Evolutionary conservation across 2,888 invertebrate species (phyloP).

Genomic region (Meliscaeva auricollis): DNA sequence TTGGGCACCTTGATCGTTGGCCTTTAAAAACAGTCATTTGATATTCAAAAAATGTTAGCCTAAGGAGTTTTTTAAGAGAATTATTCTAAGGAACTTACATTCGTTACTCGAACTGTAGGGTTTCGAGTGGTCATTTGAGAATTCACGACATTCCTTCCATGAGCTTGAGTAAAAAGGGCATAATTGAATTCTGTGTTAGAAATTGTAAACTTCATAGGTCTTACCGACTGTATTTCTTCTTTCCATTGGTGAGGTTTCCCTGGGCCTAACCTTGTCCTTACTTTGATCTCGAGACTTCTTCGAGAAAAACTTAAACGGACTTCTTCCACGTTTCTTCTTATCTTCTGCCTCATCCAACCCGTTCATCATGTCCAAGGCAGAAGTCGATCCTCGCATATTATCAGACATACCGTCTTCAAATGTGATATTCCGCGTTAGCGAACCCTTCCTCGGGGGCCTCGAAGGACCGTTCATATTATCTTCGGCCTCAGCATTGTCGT

Average conservation of each 20-base stretch:
- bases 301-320: constrained; percentile 96
- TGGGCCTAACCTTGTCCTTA: constrained; percentile 86
- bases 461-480: constrained; percentile 87
- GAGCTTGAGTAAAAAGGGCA: constrained; percentile 80
- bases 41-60: no score
- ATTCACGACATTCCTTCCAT: constrained; percentile 84
- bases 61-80: neutral
- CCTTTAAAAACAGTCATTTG: constrained; percentile 81
- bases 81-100: constrained; percentile 78
- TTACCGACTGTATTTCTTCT: constrained; percentile 81
- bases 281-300: constrained; percentile 90
- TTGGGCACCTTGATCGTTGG: constrained; percentile 86
- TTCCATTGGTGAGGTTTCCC: constrained; percentile 82
- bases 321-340: constrained; percentile 92
- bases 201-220: neutral
- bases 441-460: constrained; percentile 91
- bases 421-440: constrained; percentile 86
- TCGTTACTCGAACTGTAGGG: constrained; percentile 84
- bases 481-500: constrained; percentile 91
- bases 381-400: constrained; percentile 89
- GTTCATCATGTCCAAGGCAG: constrained; percentile 91
- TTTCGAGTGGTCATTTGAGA: constrained; percentile 84
- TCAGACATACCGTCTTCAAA: constrained; percentile 82
- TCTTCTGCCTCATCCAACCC: constrained; percentile 87
- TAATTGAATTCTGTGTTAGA: neutral